Conservation (phyloP, 2,888 invertebrate genomes). For the Seira sanloemensis region DNA sequence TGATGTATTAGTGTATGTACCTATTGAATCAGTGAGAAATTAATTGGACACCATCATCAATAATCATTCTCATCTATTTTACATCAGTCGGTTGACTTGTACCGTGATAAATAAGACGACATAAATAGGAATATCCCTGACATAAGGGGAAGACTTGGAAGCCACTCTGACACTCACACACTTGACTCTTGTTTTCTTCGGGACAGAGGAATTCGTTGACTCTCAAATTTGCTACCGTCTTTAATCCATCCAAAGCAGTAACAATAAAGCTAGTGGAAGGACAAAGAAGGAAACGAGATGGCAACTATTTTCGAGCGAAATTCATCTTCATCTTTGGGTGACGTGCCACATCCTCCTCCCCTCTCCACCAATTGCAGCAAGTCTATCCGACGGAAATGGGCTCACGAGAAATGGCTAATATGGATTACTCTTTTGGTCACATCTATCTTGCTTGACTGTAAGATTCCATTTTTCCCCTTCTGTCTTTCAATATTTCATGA, state of each 20-base stretch:
- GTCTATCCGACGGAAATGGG: slow-evolving; percentile 43
- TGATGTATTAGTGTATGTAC: not conserved
- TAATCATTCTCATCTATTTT: slow-evolving; percentile 6
- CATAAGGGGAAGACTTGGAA: no score
- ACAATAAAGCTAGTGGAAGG: no score
- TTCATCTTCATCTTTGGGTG: not conserved
- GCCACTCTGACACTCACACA: no score
- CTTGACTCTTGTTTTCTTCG: no score
- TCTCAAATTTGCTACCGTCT: not conserved
- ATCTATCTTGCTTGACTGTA: slow-evolving; percentile 55
- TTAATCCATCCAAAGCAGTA: not conserved
- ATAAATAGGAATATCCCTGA: no score
- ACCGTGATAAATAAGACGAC: no score
- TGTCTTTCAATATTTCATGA: slow-evolving; percentile 17
- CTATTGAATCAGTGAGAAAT: not conserved
- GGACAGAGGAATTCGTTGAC: not conserved
- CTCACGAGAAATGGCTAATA: slow-evolving; percentile 52
- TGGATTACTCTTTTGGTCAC: slow-evolving; percentile 47
- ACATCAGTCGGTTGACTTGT: not conserved
- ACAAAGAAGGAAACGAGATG: no score
- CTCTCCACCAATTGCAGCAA: not conserved
- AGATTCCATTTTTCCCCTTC: slow-evolving; percentile 22
- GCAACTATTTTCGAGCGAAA: not conserved
- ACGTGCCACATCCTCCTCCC: not conserved
- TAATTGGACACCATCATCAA: not conserved